Conservation (phyloP, 2,888 invertebrate genomes). For the Teleiodes luculella region DNA sequence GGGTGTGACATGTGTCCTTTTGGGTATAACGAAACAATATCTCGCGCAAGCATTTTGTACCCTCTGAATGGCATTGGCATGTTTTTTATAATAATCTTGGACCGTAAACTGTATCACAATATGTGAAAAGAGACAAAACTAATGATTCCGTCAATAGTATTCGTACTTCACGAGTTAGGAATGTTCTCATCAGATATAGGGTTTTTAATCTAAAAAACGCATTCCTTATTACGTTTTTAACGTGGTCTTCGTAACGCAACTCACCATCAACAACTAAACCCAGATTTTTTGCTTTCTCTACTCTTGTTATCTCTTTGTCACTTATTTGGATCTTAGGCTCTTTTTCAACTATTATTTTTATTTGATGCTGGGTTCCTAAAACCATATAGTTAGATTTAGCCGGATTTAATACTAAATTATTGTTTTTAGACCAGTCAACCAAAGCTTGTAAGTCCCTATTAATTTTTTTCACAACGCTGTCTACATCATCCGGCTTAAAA, state of each 20-base stretch:
- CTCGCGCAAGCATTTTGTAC: background rate
- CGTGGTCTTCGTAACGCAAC: background rate
- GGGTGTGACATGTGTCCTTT: no score
- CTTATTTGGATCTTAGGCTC: background rate
- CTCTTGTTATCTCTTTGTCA: no score
- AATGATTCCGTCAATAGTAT: background rate
- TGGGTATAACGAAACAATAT: no score
- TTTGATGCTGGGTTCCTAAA: background rate
- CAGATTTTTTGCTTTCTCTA: no score
- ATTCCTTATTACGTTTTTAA: background rate
- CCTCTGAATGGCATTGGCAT: background rate
- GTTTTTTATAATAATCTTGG: background rate
- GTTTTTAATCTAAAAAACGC: background rate
- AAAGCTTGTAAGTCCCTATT: background rate
- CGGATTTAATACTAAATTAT: background rate
- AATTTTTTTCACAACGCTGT: background rate
- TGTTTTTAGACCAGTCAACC: background rate
- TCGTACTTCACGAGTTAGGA: background rate
- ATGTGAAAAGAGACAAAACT: background rate
- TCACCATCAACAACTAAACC: no score
- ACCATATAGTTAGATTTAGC: background rate
- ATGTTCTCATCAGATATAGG: background rate
- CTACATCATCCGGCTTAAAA: background rate
- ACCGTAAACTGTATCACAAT: background rate
- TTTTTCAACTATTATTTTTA: background rate